Percentiles rank a stretch among this genome's conserved stretches.
Conservation (phyloP, 2,888 invertebrate species). For the Agrochola macilenta region DNA sequence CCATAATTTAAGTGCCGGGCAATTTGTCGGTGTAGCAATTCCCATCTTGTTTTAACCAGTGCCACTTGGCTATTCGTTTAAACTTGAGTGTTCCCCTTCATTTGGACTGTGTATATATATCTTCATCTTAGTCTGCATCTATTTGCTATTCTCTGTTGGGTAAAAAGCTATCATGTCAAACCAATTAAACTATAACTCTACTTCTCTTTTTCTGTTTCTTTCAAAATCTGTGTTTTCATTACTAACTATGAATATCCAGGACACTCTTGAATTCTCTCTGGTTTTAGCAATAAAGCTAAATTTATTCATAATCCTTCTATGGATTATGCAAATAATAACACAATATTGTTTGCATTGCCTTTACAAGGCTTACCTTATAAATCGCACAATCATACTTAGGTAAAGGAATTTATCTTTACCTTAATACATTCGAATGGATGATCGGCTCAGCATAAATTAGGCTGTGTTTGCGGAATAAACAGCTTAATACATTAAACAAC, state of each 20-base stretch:
- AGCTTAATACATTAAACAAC: slow-evolving; percentile 38
- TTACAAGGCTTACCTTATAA: slow-evolving; percentile 27
- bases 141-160: not conserved
- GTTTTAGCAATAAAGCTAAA: not conserved
- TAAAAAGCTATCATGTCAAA: not conserved
- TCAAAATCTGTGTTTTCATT: not conserved
- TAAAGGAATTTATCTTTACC: slow-evolving; percentile 48
- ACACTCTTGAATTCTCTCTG: not conserved
- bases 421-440: slow-evolving; percentile 40
- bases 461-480: slow-evolving; percentile 54
- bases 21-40: slow-evolving; percentile 49
- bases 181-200: not conserved
- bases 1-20: slow-evolving; percentile 30
- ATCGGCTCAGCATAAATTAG: slow-evolving; percentile 51
- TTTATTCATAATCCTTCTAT: not conserved
- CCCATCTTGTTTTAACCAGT: slow-evolving; percentile 32
- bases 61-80: slow-evolving; percentile 11
- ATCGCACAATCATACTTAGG: slow-evolving; percentile 10
- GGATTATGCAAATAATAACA: slow-evolving; percentile 12
- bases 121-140: not conserved
- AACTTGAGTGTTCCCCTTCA: slow-evolving; percentile 13
- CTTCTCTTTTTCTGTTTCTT: not conserved
- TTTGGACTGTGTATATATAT: not conserved
- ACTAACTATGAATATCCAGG: not conserved
- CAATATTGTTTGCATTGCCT: slow-evolving; percentile 18